Evolutionary conservation across 2,888 invertebrate genomes (phyloP), one percentile per base, ranked within the genome.

Genomic region (Drosophila neutralis): DNA sequence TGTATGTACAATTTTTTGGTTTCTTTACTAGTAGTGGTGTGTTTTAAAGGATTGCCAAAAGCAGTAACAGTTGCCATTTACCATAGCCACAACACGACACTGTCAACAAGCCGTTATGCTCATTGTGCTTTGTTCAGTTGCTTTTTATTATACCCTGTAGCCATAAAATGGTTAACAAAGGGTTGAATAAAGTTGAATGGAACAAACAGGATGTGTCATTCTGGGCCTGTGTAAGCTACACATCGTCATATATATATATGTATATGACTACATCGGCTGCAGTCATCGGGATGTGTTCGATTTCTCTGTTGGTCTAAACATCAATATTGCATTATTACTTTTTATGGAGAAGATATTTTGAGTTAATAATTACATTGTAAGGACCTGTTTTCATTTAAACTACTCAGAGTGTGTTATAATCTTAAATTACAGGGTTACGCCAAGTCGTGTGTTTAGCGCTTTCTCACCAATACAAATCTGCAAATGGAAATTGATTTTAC

Each of bases 401-500:
- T 4, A n/a, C 4, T 40, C 10, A n/a, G 13, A 21, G 45, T 42
- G 21, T 7, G 3, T 6, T 6, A 6, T 4, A 2, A 1, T 35
- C 3, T 18, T 2, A 2, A 15, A 35, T 33, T 36, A 29, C n/a
- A 54, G 61, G 36, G 35, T 69, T 62, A 3, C 51, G 65, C 13
- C 21, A n/a, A 13, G 29, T 29, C 27, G 11, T 42, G 21, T 45
- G 27, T 10, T 49, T 10, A 11, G 13, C 8, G 27, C 45, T 57
- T 42, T 60, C 33, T 53, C 2, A 27, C 38, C 45, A 27, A 42
- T 58, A 38, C 66, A n/a, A 33, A 35, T 56, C 49, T 69, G 61
- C 54, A 87, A 89, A 84, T 87, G 76, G 69, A 73, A 86, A 84
- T 87, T 87, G 89, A 89, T 84, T 86, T 86, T 70, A 75, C 80